phyloP scores from a whole-genome alignment of 2,113 vertebrate species.

The Camelus bactrianus region DNA sequence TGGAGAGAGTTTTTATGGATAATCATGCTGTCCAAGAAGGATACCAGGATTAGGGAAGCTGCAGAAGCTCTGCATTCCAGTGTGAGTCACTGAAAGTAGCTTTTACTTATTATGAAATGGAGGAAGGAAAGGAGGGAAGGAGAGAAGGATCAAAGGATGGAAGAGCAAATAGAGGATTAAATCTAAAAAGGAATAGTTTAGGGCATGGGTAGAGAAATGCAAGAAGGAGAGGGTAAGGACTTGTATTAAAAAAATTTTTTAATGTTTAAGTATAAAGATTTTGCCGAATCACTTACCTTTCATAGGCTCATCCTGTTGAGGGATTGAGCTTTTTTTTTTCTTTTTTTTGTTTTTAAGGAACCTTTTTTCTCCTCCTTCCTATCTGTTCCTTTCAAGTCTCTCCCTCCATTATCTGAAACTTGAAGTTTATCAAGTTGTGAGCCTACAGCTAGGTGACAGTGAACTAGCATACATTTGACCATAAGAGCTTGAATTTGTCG shows the following conservation, averaged over 20 bases:
- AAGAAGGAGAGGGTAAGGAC: background rate
- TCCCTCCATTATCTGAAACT: background rate
- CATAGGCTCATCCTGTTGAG: background rate
- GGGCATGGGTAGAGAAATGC: background rate
- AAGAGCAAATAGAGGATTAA: background rate
- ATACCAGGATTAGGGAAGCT: background rate
- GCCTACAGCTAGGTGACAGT: background rate
- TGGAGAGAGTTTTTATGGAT: background rate
- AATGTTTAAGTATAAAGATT: background rate
- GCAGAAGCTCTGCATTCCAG: background rate
- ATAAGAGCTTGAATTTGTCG: background rate
- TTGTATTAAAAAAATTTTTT: background rate
- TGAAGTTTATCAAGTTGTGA: background rate
- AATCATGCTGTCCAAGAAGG: background rate
- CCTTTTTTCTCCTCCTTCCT: background rate
- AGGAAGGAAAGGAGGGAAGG: background rate
- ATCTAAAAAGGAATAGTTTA: background rate
- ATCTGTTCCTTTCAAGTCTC: background rate
- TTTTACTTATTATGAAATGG: background rate
- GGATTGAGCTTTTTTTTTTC: background rate
- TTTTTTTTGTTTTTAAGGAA: background rate
- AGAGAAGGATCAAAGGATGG: background rate
- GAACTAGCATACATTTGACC: constrained; percentile 1
- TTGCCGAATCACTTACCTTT: background rate
- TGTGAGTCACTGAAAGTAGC: background rate